phyloP scores from a whole-genome alignment of 2,797 vertebrate species.

The Xerus rutilus region DNA sequence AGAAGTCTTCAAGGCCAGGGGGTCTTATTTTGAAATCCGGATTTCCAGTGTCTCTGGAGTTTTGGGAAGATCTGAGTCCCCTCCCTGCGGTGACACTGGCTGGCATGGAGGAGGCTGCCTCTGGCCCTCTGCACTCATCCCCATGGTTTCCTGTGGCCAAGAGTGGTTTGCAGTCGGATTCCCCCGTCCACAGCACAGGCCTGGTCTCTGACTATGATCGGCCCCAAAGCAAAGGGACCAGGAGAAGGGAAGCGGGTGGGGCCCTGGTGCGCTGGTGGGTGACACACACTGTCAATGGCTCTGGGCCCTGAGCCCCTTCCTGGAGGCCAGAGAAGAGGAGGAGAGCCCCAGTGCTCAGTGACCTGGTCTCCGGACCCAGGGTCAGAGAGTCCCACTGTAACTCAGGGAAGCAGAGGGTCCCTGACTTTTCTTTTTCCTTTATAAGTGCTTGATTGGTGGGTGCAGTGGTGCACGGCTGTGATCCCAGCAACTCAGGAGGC shows the following conservation, averaged over 20 bases:
- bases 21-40: neutral
- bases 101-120: neutral
- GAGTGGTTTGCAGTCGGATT: neutral
- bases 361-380: neutral
- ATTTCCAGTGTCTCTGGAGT: neutral
- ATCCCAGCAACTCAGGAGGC: no score
- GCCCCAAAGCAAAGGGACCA: neutral
- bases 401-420: neutral
- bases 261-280: no score
- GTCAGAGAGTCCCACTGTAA: neutral
- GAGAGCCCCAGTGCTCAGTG: neutral
- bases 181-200: neutral
- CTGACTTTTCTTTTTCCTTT: neutral
- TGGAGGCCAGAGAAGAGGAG: neutral
- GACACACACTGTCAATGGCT: neutral
- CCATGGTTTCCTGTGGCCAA: fast-evolving
- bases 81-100: neutral
- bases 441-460: no score
- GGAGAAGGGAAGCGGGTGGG: neutral
- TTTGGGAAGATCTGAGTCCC: neutral
- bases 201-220: neutral
- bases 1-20: neutral
- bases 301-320: neutral
- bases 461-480: no score
- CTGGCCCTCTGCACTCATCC: fast-evolving